A percentile compares a stretch with the other conserved stretches of the same genome.
Conservation (phyloP, 2,797 vertebrate genomes). For the Epinephelus malabaricus region DNA sequence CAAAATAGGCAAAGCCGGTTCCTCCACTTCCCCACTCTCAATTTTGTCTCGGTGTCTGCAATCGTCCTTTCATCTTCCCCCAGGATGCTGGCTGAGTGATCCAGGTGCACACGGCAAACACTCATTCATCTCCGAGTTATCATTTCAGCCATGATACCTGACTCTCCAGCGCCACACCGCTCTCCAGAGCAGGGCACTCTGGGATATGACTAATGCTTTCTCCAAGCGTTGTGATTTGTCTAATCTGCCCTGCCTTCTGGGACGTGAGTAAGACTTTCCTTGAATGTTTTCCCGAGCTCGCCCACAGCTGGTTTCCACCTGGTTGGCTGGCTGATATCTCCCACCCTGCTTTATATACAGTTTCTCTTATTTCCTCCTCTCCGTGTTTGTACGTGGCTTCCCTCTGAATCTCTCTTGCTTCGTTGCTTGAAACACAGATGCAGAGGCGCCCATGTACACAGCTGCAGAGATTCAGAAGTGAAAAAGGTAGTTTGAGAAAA, state of each 20-base stretch:
- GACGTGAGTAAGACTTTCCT: conserved; percentile 66
- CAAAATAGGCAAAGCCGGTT: conserved; percentile 34
- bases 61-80: conserved; percentile 68
- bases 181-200: conserved; percentile 69
- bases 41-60: conserved; percentile 51
- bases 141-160: conserved; percentile 73
- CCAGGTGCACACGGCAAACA: conserved; percentile 68
- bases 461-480: conserved; percentile 23
- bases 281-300: conserved; percentile 62
- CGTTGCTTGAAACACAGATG: conserved; percentile 46
- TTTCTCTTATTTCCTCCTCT: conserved; percentile 1
- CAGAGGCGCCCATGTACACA: conserved; percentile 36
- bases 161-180: conserved; percentile 63
- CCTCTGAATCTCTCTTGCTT: conserved; percentile 41
- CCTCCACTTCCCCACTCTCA: conserved; percentile 18
- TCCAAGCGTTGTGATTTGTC: conserved; percentile 69
- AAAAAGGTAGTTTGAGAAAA: conserved; percentile 47
- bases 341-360: conserved; percentile 34
- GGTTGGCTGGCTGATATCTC: conserved; percentile 57
- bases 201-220: conserved; percentile 78
- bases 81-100: conserved; percentile 70
- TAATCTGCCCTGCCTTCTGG: conserved; percentile 73
- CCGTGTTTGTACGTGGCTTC: conserved; percentile 33
- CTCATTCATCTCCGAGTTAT: conserved; percentile 74
- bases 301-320: conserved; percentile 73